Evolutionary conservation across 2,797 vertebrate species (phyloP), one percentile per base, ranked within the genome.

Genomic region (Ciconia nigra): DNA sequence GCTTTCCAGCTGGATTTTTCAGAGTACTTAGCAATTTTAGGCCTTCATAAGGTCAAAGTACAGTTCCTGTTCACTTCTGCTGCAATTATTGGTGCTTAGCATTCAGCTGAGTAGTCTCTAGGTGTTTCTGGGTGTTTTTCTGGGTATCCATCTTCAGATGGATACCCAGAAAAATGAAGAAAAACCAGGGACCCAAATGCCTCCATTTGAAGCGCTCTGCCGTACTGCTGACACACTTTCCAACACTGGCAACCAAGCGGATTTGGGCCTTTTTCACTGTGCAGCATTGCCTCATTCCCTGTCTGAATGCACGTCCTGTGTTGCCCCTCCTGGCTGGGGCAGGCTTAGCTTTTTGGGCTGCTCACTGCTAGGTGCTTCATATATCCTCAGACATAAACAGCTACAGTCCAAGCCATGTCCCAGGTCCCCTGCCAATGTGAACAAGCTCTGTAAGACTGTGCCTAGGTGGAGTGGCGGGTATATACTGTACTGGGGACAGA

Each of bases 401-500:
- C 26, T 72, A 21, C 41, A 55, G 31, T 22, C 29, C 66, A 72
- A 87, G 62, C 21, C 66, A 4, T 18, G 22, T 52, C n/a, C 11
- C 35, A 61, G 73, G 3, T 25, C 6, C 10, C 4, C 10, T 37
- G 44, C 20, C 0, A 3, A 25, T 3, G 28, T 17, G 33, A 87
- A 28, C 17, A 20, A 65, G 13, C 13, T 51, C 37, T 81, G 25
- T 44, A 17, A 55, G 51, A 35, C 31, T 1, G 1, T 66, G 44
- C 31, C 41, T 46, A 3, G 16, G 33, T 1, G 2, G n/a, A 47
- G n/a, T 28, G 49, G 31, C 2, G 2, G 2, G 8, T 9, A 1
- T 25, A 13, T 51, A 17, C 20, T 12, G n/a, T 46, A 22, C 41
- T 26, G 9, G 6, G 54, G 13, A 46, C 49, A 51, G 46, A 61